A percentile compares a stretch with the other conserved stretches of the same genome.
Conservation (phyloP, 2,797 vertebrate genomes). For the Acanthurus leucopareius region DNA sequence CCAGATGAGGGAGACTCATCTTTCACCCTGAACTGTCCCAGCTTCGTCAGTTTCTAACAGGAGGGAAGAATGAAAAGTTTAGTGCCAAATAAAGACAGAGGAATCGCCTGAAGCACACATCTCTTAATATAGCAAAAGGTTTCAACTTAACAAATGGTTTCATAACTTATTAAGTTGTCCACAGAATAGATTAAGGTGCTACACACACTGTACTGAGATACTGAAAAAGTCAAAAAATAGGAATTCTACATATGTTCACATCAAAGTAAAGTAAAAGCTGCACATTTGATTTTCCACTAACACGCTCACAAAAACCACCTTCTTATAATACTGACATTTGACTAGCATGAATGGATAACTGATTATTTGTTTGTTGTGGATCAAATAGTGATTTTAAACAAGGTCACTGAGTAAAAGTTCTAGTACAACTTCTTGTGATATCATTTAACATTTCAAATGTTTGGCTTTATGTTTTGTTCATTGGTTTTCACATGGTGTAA, state of each 20-base stretch:
- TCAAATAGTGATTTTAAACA: too few relatives aligned
- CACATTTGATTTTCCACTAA: background rate
- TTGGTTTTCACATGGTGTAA: too few relatives aligned
- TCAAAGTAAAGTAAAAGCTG: background rate
- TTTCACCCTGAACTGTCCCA: conserved; percentile 92
- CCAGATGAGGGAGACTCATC: conserved; percentile 85
- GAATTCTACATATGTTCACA: background rate
- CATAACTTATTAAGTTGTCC: background rate
- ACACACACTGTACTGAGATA: too few relatives aligned
- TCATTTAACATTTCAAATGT: too few relatives aligned
- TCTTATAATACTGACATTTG: background rate
- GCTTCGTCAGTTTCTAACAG: conserved; percentile 90
- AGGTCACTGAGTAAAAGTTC: too few relatives aligned
- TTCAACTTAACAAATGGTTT: conserved; percentile 26
- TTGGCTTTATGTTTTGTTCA: too few relatives aligned
- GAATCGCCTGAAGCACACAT: too few relatives aligned
- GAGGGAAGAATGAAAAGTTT: conserved; percentile 11
- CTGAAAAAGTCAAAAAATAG: background rate
- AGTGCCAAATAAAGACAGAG: background rate
- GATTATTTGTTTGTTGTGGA: background rate
- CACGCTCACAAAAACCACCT: background rate
- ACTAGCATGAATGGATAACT: background rate
- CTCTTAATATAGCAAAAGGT: conserved; percentile 7
- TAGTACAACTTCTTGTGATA: too few relatives aligned
- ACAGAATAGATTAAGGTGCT: background rate